Evolutionary conservation across 2,888 invertebrate genomes (phyloP).

Genomic region (Timandra comae): DNA sequence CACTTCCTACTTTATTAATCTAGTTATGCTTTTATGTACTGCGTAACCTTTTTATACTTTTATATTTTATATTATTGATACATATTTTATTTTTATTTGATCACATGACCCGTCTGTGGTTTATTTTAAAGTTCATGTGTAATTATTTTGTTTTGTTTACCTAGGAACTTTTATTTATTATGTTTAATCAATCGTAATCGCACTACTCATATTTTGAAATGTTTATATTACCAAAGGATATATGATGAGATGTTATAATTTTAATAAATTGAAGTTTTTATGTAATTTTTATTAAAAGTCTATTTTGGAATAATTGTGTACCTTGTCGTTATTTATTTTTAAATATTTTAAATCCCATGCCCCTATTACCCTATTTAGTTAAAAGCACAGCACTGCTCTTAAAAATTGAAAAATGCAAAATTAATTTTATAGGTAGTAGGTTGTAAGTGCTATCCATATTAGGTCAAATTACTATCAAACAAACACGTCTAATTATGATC

Average conservation of each 20-base stretch:
- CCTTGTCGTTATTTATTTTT: slow-evolving; percentile 9
- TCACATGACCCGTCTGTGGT: slow-evolving; percentile 45
- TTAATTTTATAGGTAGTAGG: no score
- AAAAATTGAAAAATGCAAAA: no score
- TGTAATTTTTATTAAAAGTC: slow-evolving; percentile 67
- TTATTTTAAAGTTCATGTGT: slow-evolving; percentile 45
- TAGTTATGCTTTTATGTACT: slow-evolving; percentile 61
- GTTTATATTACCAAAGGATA: slow-evolving; percentile 50
- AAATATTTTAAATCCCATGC: background rate
- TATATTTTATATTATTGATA: slow-evolving; percentile 18
- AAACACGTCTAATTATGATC: no score
- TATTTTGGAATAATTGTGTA: slow-evolving; percentile 50
- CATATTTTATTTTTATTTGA: slow-evolving; percentile 48
- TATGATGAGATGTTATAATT: slow-evolving; percentile 51
- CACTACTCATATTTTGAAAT: slow-evolving; percentile 25
- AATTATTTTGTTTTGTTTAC: slow-evolving; percentile 35
- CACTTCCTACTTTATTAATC: slow-evolving; percentile 12
- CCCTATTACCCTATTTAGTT: background rate
- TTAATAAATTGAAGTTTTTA: slow-evolving; percentile 56
- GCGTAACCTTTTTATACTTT: slow-evolving; percentile 43
- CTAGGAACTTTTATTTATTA: slow-evolving; percentile 17
- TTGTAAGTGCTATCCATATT: no score
- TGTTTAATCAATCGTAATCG: slow-evolving; percentile 39
- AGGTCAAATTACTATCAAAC: no score
- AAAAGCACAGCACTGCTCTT: no score